These are phyloP conservation scores for Temnothorax longispinosus DNA, from an alignment of 1,140 invertebrate species.

Conservation along the genomic window DNA sequence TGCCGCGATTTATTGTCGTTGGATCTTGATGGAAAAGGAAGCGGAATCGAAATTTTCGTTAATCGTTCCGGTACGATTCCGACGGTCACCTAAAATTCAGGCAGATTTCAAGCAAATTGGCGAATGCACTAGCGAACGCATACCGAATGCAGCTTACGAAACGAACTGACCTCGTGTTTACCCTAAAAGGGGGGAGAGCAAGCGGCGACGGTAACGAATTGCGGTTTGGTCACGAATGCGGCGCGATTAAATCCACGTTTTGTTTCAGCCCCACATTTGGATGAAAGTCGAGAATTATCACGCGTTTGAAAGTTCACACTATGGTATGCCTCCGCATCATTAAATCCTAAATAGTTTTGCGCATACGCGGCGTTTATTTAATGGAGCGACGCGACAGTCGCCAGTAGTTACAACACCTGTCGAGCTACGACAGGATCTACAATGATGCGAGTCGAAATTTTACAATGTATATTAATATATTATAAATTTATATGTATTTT, in stretches of 20 bases:
- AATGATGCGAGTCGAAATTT: background rate
- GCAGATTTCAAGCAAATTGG: background rate
- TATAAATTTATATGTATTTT: background rate
- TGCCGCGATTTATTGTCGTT: background rate
- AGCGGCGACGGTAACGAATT: constrained; percentile 22
- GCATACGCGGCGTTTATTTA: constrained; percentile 2
- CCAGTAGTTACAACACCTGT: background rate
- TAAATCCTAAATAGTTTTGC: constrained; percentile 46
- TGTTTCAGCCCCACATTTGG: constrained; percentile 5
- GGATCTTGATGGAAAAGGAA: background rate
- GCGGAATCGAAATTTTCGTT: background rate
- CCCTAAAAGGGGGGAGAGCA: constrained; percentile 15
- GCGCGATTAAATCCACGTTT: constrained; percentile 46
- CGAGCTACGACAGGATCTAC: background rate
- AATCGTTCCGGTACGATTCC: background rate
- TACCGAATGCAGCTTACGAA: constrained; percentile 28
- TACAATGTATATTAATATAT: background rate
- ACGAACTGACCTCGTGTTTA: constrained; percentile 42
- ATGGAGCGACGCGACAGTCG: no score
- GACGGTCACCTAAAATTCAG: background rate
- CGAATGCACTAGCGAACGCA: constrained; percentile 14
- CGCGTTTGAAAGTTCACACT: constrained; percentile 37
- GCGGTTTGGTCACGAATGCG: constrained; percentile 33
- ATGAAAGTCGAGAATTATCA: constrained; percentile 7
- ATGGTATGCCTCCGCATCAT: background rate